Percentiles rank a stretch among this genome's conserved stretches.
Conservation (phyloP, 1,140 invertebrate genomes). For the Lutraria rhynchaena region DNA sequence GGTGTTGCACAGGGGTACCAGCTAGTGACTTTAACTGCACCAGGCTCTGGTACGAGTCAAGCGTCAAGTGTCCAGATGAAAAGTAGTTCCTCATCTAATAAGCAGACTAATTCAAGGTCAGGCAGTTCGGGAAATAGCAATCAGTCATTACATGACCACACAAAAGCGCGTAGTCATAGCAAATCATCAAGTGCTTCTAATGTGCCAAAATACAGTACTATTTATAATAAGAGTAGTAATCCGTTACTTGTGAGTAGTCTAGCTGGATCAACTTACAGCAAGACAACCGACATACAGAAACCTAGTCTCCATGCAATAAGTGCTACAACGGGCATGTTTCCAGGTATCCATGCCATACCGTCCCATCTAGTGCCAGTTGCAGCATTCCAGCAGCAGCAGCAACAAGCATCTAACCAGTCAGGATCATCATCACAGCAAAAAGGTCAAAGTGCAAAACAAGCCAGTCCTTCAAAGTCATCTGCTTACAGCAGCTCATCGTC, state of each 20-base stretch:
- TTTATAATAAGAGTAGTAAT: not conserved
- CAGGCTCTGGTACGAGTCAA: not conserved
- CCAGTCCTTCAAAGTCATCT: not conserved
- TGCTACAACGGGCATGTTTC: conserved; percentile 7
- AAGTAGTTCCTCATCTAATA: not conserved
- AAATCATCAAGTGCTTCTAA: conserved; percentile 21
- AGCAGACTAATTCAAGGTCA: conserved; percentile 7
- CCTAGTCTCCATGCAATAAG: conserved; percentile 6
- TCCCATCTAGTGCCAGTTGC: conserved; percentile 47
- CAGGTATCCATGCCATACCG: conserved; percentile 1
- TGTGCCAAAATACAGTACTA: conserved; percentile 24
- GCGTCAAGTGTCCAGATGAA: not conserved
- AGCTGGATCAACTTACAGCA: conserved; percentile 10
- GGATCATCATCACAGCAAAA: conserved; percentile 2
- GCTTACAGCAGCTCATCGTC: not conserved
- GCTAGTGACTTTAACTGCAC: conserved; percentile 25
- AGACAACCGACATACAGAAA: conserved; percentile 15
- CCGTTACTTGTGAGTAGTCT: conserved; percentile 9
- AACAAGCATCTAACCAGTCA: not conserved
- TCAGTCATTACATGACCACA: not conserved
- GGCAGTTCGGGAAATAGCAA: not conserved
- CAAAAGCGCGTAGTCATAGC: not conserved
- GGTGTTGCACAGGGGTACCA: conserved; percentile 49
- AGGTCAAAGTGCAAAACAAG: not conserved
- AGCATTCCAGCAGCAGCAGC: conserved; percentile 37